A percentile compares a stretch with the other conserved stretches of the same genome.
Evolutionary conservation across 2,113 vertebrate species (phyloP).

Genomic region (Nycticorax nycticorax): DNA sequence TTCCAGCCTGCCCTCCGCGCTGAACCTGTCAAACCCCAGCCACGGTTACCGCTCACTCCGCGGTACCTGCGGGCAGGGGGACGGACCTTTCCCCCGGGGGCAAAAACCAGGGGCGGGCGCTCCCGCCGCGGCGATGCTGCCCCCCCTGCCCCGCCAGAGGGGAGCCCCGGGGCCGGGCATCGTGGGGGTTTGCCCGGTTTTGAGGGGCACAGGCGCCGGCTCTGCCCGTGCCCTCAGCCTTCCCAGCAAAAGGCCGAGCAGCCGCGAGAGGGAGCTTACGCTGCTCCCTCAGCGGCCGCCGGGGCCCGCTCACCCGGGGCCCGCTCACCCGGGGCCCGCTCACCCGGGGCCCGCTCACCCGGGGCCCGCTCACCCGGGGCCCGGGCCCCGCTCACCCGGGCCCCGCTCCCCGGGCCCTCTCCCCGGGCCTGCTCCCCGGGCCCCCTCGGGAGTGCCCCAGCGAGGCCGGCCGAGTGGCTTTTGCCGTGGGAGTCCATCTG

Average conservation of each 20-base stretch:
- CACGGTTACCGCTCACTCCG: rapidly evolving
- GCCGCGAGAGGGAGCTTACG: background rate
- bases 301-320: no score
- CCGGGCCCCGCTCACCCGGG: no score
- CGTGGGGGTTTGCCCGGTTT: rapidly evolving
- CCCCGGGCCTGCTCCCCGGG: no score
- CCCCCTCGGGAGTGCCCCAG: background rate
- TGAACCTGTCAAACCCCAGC: background rate
- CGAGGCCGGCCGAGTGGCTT: rapidly evolving
- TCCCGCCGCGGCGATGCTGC: background rate
- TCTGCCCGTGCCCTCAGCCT: rapidly evolving
- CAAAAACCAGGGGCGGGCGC: background rate
- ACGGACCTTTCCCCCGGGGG: no score
- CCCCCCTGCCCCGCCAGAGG: background rate
- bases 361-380: no score
- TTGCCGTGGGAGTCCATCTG: rapidly evolving
- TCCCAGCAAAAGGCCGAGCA: rapidly evolving
- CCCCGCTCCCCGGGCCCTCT: no score
- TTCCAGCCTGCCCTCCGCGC: rapidly evolving
- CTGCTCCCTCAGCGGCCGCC: background rate
- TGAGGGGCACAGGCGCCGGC: background rate
- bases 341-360: no score
- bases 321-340: no score
- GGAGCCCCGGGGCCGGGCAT: rapidly evolving
- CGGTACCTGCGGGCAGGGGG: rapidly evolving